These are phyloP conservation scores for Tipula vernalis DNA, from an alignment of 2,888 invertebrate species.

Conservation along the genomic window DNA sequence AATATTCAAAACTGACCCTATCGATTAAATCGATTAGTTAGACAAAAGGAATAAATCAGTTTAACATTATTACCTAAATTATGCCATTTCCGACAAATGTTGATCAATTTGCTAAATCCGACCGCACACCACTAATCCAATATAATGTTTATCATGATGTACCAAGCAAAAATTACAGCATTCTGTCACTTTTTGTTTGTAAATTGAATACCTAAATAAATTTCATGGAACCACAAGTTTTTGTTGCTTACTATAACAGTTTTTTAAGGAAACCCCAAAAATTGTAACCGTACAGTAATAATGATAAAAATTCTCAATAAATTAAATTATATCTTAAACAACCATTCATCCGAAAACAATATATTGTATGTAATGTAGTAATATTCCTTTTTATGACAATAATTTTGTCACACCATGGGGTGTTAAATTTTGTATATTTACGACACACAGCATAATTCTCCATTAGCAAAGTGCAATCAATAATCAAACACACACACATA, in stretches of 20 bases:
- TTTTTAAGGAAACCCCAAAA: neutral
- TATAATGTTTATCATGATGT: neutral
- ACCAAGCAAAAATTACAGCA: neutral
- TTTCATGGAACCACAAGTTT: neutral
- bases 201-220: neutral
- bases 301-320: neutral
- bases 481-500: neutral
- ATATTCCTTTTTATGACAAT: neutral
- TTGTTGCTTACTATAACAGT: neutral
- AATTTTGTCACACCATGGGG: constrained; percentile 4
- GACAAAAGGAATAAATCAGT: no score
- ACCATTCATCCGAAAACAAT: neutral
- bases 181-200: neutral
- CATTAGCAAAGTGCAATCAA: neutral
- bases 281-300: neutral
- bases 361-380: neutral
- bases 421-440: neutral
- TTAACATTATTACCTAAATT: neutral
- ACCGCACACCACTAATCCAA: neutral
- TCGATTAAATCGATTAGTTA: no score
- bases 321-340: neutral
- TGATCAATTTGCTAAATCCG: neutral
- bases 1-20: no score
- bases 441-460: neutral
- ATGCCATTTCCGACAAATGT: neutral